Conservation (phyloP, 2,888 invertebrate species). For the Tromatobia lineatoria region DNA sequence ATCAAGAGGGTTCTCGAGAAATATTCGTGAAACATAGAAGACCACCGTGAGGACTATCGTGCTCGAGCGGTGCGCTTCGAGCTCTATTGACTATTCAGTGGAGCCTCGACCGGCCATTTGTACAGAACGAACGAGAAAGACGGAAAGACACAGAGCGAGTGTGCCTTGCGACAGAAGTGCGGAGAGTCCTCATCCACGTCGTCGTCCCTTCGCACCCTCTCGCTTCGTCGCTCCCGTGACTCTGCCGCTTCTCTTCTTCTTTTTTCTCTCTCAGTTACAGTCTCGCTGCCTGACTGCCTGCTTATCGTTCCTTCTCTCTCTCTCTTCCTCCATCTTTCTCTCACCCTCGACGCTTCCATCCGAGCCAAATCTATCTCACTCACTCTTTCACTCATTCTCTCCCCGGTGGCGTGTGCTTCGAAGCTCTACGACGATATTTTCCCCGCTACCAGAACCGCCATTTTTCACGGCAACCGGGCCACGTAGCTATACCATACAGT, state of each 20-base stretch:
- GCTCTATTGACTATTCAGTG: slow-evolving; percentile 61
- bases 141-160: slow-evolving; percentile 17
- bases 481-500: slow-evolving; percentile 50
- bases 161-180: slow-evolving; percentile 32
- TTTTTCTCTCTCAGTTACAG: slow-evolving; percentile 32
- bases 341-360: slow-evolving; percentile 1
- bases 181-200: slow-evolving; percentile 31
- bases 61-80: slow-evolving; percentile 14
- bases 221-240: slow-evolving; percentile 47
- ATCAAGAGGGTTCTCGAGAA: background rate
- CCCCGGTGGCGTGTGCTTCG: slow-evolving; percentile 57
- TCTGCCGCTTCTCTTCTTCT: slow-evolving; percentile 27
- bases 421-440: slow-evolving; percentile 69
- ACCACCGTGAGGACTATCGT: slow-evolving; percentile 23
- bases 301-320: slow-evolving; percentile 21
- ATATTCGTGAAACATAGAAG: slow-evolving; percentile 34
- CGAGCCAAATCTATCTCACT: slow-evolving; percentile 24
- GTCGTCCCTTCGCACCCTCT: slow-evolving; percentile 45
- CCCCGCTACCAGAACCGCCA: slow-evolving; percentile 71
- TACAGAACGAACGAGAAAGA: slow-evolving; percentile 52
- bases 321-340: slow-evolving; percentile 18
- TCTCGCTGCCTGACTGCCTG: slow-evolving; percentile 23
- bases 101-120: slow-evolving; percentile 57
- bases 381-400: slow-evolving; percentile 41
- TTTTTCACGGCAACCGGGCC: slow-evolving; percentile 73